These are phyloP conservation scores for Rhopilema esculentum DNA, from an alignment of 30 jellyfish, hydroid and myxozoan genomes.

Conservation along the genomic window DNA sequence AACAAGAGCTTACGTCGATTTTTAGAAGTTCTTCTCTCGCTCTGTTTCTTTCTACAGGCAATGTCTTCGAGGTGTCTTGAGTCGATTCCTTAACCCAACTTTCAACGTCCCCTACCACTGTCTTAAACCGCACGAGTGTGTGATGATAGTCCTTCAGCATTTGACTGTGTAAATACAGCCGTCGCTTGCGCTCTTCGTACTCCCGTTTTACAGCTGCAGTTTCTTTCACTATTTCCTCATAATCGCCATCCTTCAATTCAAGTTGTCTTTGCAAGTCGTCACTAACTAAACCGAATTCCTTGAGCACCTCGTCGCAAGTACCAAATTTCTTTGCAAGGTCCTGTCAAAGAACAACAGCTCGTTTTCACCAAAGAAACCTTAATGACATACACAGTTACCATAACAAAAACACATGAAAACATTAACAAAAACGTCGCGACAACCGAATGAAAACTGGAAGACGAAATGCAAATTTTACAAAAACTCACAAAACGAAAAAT, in stretches of 20 bases:
- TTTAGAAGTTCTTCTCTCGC: slow-evolving; percentile 68
- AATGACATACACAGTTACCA: no score
- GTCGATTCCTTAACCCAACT: slow-evolving; percentile 74
- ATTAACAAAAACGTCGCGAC: no score
- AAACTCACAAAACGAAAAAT: no score
- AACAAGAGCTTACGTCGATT: slow-evolving; percentile 83
- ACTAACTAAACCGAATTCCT: slow-evolving; percentile 48
- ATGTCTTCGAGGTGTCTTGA: slow-evolving; percentile 44
- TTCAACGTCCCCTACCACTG: slow-evolving; percentile 34
- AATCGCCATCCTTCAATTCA: slow-evolving; percentile 60
- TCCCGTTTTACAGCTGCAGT: slow-evolving; percentile 55
- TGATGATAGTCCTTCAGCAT: slow-evolving; percentile 64
- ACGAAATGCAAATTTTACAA: no score
- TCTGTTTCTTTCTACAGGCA: slow-evolving; percentile 70
- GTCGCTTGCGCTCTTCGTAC: slow-evolving; percentile 32
- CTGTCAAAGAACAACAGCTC: slow-evolving; percentile 28
- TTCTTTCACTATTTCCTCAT: slow-evolving; percentile 41
- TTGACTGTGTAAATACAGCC: slow-evolving; percentile 47
- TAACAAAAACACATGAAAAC: no score
- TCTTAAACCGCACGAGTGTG: slow-evolving; percentile 52
- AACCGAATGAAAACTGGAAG: no score
- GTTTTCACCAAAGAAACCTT: no score
- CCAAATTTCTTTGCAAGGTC: slow-evolving; percentile 66
- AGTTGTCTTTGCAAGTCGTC: slow-evolving; percentile 56
- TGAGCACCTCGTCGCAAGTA: slow-evolving; percentile 57